These are phyloP conservation scores for Ormyrus rosae DNA, from an alignment of 2,888 invertebrate genomes.

Conservation along the genomic window DNA sequence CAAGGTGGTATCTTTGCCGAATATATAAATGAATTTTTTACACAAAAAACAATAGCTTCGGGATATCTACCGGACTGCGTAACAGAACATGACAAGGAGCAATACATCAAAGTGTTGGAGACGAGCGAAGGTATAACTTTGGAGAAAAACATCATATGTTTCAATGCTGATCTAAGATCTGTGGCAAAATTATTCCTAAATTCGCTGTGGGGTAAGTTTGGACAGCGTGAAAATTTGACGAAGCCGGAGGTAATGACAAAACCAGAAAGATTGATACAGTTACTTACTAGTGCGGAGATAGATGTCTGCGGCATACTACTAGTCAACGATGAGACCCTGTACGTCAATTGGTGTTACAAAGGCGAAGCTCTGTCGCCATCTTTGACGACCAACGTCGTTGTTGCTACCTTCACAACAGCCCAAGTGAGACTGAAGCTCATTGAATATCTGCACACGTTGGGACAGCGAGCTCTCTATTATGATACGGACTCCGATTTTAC, in stretches of 20 bases:
- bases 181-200: too few species aligned
- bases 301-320: conserved; percentile 10
- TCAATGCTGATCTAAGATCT: too few species aligned
- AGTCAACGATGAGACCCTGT: conserved; percentile 27
- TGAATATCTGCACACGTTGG: conserved; percentile 65
- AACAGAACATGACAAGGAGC: conserved; percentile 24
- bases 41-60: conserved; percentile 50
- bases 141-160: too few species aligned
- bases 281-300: conserved; percentile 8
- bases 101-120: too few species aligned
- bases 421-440: conserved; percentile 53
- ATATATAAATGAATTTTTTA: conserved; percentile 54
- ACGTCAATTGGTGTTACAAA: conserved; percentile 10
- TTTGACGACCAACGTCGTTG: conserved; percentile 18
- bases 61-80: conserved; percentile 45
- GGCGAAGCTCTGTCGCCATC: too few species aligned
- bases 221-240: too few species aligned
- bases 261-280: conserved; percentile 3
- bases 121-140: too few species aligned
- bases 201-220: too few species aligned
- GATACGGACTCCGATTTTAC: conserved; percentile 34
- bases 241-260: conserved; percentile 27
- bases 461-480: conserved; percentile 35
- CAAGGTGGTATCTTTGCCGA: conserved; percentile 48
- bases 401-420: conserved; percentile 43